Evolutionary conservation across 2,888 invertebrate genomes (phyloP).

Genomic region (Thera obeliscata): DNA sequence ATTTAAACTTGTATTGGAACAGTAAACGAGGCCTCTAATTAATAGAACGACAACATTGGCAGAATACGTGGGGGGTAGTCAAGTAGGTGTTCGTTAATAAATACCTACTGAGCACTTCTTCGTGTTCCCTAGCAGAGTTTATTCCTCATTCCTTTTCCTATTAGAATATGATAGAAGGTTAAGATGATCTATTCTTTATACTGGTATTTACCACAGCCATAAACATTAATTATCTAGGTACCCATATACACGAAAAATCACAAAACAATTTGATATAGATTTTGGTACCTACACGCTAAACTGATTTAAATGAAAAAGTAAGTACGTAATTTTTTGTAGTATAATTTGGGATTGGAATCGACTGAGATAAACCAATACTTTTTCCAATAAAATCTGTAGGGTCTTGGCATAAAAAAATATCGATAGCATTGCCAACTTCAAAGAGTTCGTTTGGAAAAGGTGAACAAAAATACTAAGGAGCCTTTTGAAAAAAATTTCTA

Average conservation of each 20-base stretch:
- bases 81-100: slow-evolving; percentile 50
- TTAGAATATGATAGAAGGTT: too few relatives aligned
- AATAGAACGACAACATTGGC: slow-evolving; percentile 68
- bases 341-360: not conserved
- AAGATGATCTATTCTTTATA: too few relatives aligned
- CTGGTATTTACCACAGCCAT: too few relatives aligned
- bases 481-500: slow-evolving; percentile 16
- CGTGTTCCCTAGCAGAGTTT: not conserved
- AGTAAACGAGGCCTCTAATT: slow-evolving; percentile 70
- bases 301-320: not conserved
- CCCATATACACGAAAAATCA: too few relatives aligned
- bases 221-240: too few relatives aligned
- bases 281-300: too few relatives aligned
- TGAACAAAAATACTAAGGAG: not conserved
- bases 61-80: slow-evolving; percentile 53
- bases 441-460: slow-evolving; percentile 6
- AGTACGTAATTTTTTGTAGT: not conserved
- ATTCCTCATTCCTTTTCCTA: too few relatives aligned
- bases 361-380: not conserved
- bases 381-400: not conserved
- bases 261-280: too few relatives aligned
- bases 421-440: slow-evolving; percentile 4
- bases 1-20: slow-evolving; percentile 68
- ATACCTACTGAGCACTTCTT: slow-evolving; percentile 2
- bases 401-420: not conserved